Base-by-base conservation (phyloP, 2,888 invertebrate genomes). In the Eulithis prunata region DNA sequence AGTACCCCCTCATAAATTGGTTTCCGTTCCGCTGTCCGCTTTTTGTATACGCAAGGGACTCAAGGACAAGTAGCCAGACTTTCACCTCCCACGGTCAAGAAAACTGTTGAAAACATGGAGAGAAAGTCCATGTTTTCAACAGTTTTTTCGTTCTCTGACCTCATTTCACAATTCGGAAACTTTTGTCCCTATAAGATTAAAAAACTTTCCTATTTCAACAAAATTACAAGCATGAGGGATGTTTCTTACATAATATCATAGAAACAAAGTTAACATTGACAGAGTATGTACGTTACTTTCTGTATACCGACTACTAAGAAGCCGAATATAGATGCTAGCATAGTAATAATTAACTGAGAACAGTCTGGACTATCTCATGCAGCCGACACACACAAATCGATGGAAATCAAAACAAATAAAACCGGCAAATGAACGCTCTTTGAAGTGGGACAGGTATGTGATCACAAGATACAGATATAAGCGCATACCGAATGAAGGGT, bases 71-170 rank as follows among this genome's bases (percentile, higher is more conserved):
- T 64, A 69, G 76, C 70, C 79, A 71, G 79, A 87, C 91, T 91
- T 91, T 91, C 91, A 89, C 91, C 89, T 83, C 85, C 82, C 84
- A 84, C 86, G 77, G 79, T 82, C 81, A 79, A 77, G 78, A n/a
- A n/a, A n/a, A n/a, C n/a, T n/a, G n/a, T n/a, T n/a, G n/a, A n/a
- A n/a, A n/a, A n/a, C n/a, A n/a, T n/a, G n/a, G n/a, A 77, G 80
- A 86, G 87, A 87, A 91, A 90, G 90, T 90, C 87, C 84, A 73
- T 69, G 74, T 78, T 76, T 75, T 80, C 76, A 71, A 73, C 78
- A 76, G 78, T 80, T 84, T 62, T 80, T 83, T 82, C 75, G 74
- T 84, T 78, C 77, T 79, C 76, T 77, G 81, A 78, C 79, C 82
- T 72, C 79, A 80, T 82, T 85, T 71, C 69, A 61, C 51, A 51